Conservation (phyloP, 2,797 vertebrate genomes). For the Tympanoctomys barrerae region DNA sequence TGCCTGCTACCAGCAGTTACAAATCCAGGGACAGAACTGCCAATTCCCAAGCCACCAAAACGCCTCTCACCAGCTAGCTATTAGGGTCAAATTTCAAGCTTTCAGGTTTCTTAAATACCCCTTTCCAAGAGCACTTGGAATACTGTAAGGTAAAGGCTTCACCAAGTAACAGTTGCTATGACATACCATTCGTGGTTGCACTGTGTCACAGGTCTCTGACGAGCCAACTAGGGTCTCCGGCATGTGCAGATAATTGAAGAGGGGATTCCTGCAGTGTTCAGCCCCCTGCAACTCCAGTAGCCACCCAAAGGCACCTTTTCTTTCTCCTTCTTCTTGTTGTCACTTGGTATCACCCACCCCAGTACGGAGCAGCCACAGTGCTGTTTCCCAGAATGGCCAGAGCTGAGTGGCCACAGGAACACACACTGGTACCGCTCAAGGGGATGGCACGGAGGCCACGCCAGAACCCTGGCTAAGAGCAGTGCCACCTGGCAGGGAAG, state of each 20-base stretch:
- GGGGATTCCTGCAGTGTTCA: background rate
- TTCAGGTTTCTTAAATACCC: background rate
- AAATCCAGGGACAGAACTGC: background rate
- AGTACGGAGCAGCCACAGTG: background rate
- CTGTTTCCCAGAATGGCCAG: background rate
- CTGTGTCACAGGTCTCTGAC: background rate
- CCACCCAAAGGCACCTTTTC: background rate
- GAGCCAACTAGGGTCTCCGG: background rate
- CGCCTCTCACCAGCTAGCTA: background rate
- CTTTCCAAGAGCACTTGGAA: background rate
- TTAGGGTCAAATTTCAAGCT: background rate
- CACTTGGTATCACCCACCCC: background rate
- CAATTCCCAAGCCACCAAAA: background rate
- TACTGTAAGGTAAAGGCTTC: background rate
- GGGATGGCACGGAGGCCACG: rapidly evolving
- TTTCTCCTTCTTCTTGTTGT: background rate
- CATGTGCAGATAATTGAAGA: background rate
- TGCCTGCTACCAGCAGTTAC: background rate
- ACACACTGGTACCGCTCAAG: too few relatives aligned
- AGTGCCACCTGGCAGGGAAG: background rate
- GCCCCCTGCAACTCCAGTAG: background rate
- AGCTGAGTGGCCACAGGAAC: background rate
- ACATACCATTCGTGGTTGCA: background rate
- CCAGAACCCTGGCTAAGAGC: background rate
- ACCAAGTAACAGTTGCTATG: background rate